A percentile compares a stretch with the other conserved stretches of the same genome.
phyloP scores from a whole-genome alignment of 2,797 vertebrate species.

The Manis crassicaudata region DNA sequence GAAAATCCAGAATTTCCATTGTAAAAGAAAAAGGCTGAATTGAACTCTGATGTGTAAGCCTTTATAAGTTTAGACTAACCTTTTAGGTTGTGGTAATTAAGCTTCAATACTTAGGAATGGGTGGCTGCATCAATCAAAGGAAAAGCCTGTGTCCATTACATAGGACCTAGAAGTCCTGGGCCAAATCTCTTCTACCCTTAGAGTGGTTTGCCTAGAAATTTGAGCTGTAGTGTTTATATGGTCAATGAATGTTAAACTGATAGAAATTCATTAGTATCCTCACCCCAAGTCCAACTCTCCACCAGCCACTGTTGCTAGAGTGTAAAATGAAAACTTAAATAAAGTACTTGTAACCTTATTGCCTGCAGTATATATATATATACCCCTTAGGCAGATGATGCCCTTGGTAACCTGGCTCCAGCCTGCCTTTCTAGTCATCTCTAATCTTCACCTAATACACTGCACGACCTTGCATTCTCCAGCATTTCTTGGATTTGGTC shows the following conservation, averaged over 20 bases:
- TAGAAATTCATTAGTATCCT: not conserved
- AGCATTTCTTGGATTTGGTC: not conserved
- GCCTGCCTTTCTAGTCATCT: not conserved
- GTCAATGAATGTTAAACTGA: not conserved
- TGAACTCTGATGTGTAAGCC: no score
- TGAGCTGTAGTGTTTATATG: not conserved
- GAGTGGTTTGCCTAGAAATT: not conserved
- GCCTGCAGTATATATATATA: not conserved
- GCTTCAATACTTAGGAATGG: not conserved
- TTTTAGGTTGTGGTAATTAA: not conserved
- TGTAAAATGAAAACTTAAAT: not conserved
- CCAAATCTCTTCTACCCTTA: not conserved
- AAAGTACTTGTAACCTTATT: not conserved
- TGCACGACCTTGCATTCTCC: not conserved
- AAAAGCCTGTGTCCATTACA: not conserved
- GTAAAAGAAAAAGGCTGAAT: not conserved
- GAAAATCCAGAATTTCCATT: not conserved
- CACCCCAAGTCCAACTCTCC: not conserved
- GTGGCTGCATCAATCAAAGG: not conserved
- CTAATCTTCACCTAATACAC: not conserved
- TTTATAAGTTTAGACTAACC: not conserved
- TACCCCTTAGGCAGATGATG: not conserved
- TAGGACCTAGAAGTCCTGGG: not conserved
- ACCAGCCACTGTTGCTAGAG: not conserved
- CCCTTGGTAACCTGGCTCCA: not conserved